Evolutionary conservation across 2,113 vertebrate genomes (phyloP).

Genomic region (Scopus umbretta): DNA sequence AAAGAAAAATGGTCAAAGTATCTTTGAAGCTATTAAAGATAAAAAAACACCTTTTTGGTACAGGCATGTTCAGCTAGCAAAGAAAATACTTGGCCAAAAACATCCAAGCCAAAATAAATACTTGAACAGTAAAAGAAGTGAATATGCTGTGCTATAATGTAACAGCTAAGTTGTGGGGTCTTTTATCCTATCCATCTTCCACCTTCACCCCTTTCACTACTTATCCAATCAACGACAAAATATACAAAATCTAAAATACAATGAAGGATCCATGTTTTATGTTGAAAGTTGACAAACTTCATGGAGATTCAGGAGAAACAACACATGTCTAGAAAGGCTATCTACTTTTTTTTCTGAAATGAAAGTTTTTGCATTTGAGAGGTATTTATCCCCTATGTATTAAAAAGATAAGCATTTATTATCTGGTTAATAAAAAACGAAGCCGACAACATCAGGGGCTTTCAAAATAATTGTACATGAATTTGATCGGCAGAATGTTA

Average conservation of each 20-base stretch:
- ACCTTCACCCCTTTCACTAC: neutral
- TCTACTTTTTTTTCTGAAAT: neutral
- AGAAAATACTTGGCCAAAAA: neutral
- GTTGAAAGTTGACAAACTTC: neutral
- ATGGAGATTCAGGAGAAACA: neutral
- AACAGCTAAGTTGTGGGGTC: neutral
- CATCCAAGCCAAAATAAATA: neutral
- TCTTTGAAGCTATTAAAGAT: neutral
- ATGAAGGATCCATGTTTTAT: neutral
- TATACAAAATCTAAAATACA: neutral
- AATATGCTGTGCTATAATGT: neutral
- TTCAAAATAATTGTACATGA: slow-evolving; percentile 1
- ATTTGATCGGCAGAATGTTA: slow-evolving; percentile 16
- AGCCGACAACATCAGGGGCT: neutral
- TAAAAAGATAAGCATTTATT: slow-evolving; percentile 31
- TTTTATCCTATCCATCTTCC: neutral
- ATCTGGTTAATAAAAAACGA: neutral
- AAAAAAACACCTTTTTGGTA: neutral
- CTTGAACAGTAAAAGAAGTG: neutral
- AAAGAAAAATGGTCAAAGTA: neutral
- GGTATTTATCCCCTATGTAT: neutral
- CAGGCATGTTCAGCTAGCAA: neutral
- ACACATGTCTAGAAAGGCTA: neutral
- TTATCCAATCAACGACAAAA: neutral
- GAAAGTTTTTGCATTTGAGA: neutral